Base-by-base conservation (phyloP, 2,888 invertebrate genomes). In the Mechanitis messenoides region DNA sequence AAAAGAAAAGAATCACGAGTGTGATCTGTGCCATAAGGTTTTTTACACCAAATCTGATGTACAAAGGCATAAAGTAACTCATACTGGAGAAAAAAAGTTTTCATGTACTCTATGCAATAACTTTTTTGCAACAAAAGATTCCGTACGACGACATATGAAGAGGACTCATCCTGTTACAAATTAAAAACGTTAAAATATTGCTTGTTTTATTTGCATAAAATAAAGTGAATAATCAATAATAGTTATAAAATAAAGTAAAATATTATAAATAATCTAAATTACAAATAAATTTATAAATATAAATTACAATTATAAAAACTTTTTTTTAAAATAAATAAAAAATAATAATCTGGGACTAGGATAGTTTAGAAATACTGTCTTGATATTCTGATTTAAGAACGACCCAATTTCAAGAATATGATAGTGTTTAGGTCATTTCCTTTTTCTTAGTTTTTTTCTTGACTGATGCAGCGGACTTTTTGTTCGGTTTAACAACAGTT, bases 1-100 rank as follows among this genome's bases (percentile, higher is more conserved):
- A 69, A 89, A 87, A 55, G 85, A 87, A 63, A 85, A 80, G 59
- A 79, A 72, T 20, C 79, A 84, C 1, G 81, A 84, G 60, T 90
- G 89, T 53, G 83, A 81, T 7, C 55, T 86, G 0, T 90, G 89
- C 58, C 80, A 80, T 62, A 76, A 77, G 5, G 68, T 81, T 53
- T 90, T 88, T 71, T 89, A 85, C 62, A 83, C 82, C 0, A 85
- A 82, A 53, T 87, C 82, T 0, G 88, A 86, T 68, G 73, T 84
- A 1, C 58, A 68, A 0, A 66, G 89, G 5, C 89, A 89, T 58
- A 80, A 70, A 31, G 80, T 85, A 0, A 85, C 84, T 0, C 89
- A 89, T 56, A 83, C 83, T 0, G 84, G 86, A 0, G 86, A 83
- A 35, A 86, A 85, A 28, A 83, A 80, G 0, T 85, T 75, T 53